Conservation (phyloP, 2,797 vertebrate genomes). For the Enteromius paludinosus region DNA sequence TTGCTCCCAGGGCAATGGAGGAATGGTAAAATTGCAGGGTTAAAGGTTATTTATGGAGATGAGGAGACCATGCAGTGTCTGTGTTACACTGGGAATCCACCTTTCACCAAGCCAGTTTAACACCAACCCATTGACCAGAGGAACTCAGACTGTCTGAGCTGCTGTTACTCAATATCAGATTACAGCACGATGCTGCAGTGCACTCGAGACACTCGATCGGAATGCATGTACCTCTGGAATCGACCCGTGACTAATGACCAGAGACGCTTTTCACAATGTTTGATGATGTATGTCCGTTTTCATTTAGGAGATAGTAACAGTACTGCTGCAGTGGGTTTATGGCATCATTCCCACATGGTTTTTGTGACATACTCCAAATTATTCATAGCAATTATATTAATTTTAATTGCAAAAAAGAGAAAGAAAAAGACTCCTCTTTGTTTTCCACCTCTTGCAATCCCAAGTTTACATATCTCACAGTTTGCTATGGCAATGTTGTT, state of each 20-base stretch:
- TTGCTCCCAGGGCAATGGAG: slow-evolving; percentile 37
- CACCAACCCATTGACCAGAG: slow-evolving; percentile 22
- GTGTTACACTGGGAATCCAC: not conserved
- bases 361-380: not conserved
- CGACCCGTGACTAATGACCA: not conserved
- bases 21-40: slow-evolving; percentile 35
- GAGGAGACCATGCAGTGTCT: not conserved
- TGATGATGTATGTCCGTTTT: not conserved
- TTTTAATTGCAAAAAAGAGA: not conserved
- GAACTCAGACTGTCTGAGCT: slow-evolving; percentile 22
- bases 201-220: not conserved
- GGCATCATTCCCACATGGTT: not conserved
- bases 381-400: not conserved
- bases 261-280: not conserved
- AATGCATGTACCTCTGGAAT: not conserved
- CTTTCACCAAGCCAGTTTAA: slow-evolving; percentile 37
- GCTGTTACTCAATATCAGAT: slow-evolving; percentile 46
- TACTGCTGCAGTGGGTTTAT: not conserved
- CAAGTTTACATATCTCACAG: too few relatives aligned
- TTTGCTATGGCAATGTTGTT: too few relatives aligned
- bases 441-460: too few relatives aligned
- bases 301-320: not conserved
- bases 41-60: slow-evolving; percentile 42
- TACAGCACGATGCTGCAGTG: slow-evolving; percentile 11
- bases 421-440: too few relatives aligned